Evolutionary conservation across 2,888 invertebrate genomes (phyloP), one percentile per base, ranked within the genome.

Genomic region (Lysandra bellargus): DNA sequence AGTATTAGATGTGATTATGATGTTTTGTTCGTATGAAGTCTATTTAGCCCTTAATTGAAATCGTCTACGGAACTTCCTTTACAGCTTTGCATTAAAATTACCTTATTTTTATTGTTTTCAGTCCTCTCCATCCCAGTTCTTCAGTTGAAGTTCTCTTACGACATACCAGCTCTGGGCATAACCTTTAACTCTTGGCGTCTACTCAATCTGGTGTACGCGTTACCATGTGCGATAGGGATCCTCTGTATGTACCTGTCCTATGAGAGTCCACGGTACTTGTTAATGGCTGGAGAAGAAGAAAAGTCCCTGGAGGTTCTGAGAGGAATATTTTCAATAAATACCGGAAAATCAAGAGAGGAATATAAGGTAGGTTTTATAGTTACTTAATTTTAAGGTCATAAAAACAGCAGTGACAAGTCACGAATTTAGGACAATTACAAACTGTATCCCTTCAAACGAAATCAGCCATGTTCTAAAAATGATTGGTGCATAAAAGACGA

Each of bases 201-300:
- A 1, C 95, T 97, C 81, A 90, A 96, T 30, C 88, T 97, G 0
- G 86, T 96, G 0, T 96, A 96, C 83, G 95, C 96, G 0, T 33
- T 96, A 0, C 96, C 97, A 0, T 95, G 96, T 80, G 85, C 96
- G 0, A 44, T 96, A 0, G 95, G 96, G 0, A 95, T 96, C 0
- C 14, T 96, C 0, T 95, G 95, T 1, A 88, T 96, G 0, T 87
- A 91, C 0, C 91, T 88, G 57, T 90, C 96, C 9, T 97, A 96
- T 0, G 98, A 98, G 88, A 98, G 97, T 82, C 98, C 98, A 0
- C 97, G 97, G 86, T 98, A 96, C 85, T 90, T 96, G 75, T 91
- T 97, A 9, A 90, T 95, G 94, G 77, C 96, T 92, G 90, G 96
- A 91, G 92, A 85, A 1, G 85, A 90, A 2, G 91, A 95, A 0